These are phyloP conservation scores for Malacosoma neustria DNA, from an alignment of 2,888 invertebrate species.

Conservation along the genomic window DNA sequence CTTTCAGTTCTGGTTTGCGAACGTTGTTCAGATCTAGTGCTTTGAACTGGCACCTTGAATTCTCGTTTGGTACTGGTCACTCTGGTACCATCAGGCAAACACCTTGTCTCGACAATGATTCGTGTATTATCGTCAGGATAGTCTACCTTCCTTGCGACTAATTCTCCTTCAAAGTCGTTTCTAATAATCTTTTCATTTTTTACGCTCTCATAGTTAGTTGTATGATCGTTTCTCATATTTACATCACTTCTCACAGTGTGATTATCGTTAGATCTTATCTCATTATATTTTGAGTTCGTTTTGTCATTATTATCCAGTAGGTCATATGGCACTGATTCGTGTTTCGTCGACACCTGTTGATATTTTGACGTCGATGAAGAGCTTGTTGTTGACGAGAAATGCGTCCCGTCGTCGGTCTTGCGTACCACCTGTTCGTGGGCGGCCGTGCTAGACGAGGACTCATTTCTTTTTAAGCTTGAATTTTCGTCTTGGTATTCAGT, in stretches of 20 bases:
- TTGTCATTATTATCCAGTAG: slow-evolving; percentile 37
- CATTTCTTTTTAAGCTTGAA: slow-evolving; percentile 53
- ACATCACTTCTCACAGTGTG: slow-evolving; percentile 9
- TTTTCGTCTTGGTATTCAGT: slow-evolving; percentile 59
- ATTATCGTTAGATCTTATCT: slow-evolving; percentile 23
- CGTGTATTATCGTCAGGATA: slow-evolving; percentile 80
- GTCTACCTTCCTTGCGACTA: slow-evolving; percentile 74
- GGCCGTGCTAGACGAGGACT: slow-evolving; percentile 45
- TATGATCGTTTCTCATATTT: slow-evolving; percentile 1
- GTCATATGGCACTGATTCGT: slow-evolving; percentile 48
- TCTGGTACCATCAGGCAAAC: slow-evolving; percentile 78
- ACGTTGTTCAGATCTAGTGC: slow-evolving; percentile 42
- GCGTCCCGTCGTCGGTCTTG: slow-evolving; percentile 53
- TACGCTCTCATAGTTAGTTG: slow-evolving; percentile 3
- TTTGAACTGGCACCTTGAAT: slow-evolving; percentile 60
- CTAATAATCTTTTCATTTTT: slow-evolving; percentile 1
- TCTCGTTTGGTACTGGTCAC: slow-evolving; percentile 82
- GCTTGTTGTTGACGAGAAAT: slow-evolving; percentile 46
- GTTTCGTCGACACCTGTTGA: slow-evolving; percentile 43
- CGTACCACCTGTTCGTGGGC: slow-evolving; percentile 52
- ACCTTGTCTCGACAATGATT: slow-evolving; percentile 79
- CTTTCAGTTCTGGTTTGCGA: slow-evolving; percentile 41
- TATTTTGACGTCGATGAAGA: slow-evolving; percentile 51
- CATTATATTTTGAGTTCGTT: slow-evolving; percentile 34
- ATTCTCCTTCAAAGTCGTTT: slow-evolving; percentile 43